phyloP scores from a whole-genome alignment of 2,797 vertebrate species.

The Poecilia gillii region DNA sequence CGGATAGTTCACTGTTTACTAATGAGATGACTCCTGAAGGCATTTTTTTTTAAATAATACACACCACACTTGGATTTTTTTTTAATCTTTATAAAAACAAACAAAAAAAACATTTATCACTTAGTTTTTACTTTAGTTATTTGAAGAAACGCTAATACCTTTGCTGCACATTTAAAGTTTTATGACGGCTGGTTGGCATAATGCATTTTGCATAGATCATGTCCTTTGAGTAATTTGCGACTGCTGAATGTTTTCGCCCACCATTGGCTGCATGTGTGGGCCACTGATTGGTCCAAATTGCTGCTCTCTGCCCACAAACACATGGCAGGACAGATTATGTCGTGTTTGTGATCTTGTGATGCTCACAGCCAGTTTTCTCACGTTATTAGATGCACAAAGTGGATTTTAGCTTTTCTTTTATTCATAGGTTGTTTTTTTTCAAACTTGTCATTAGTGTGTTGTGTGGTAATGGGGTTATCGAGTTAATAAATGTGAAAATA shows the following conservation, averaged over 20 bases:
- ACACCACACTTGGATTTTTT: neutral
- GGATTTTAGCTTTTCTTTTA: neutral
- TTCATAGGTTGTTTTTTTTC: neutral
- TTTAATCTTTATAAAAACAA: neutral
- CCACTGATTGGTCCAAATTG: constrained; percentile 7
- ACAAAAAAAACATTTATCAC: neutral
- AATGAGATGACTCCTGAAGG: neutral
- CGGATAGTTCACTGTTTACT: neutral
- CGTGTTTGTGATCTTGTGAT: neutral
- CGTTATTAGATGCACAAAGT: neutral
- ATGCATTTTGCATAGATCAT: neutral
- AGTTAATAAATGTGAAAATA: neutral
- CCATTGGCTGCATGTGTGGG: neutral
- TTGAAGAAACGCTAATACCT: neutral
- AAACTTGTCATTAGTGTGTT: neutral
- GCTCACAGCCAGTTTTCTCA: neutral
- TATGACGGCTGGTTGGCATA: neutral
- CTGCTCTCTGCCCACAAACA: constrained; percentile 9
- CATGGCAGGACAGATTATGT: neutral
- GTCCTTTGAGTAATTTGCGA: neutral
- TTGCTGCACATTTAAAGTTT: neutral
- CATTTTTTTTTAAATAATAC: neutral
- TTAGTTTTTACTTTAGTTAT: neutral
- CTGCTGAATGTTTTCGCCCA: neutral
- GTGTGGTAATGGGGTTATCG: neutral